A percentile compares a stretch with the other conserved stretches of the same genome.
Evolutionary conservation across 2,113 vertebrate genomes (phyloP).

Genomic region (Pelobates fuscus): DNA sequence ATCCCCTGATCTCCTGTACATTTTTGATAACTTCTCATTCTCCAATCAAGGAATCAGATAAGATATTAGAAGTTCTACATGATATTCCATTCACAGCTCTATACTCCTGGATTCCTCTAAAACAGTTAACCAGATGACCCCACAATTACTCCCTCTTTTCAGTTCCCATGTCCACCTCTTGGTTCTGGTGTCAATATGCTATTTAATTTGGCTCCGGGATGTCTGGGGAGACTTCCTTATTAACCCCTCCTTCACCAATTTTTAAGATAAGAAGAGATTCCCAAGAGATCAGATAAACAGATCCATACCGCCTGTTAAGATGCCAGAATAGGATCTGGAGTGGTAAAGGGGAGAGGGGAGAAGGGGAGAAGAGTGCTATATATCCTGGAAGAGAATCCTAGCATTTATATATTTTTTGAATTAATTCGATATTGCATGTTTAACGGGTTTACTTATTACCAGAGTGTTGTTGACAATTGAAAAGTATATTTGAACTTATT

Average conservation of each 20-base stretch:
- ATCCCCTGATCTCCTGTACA: background rate
- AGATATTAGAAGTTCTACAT: slow-evolving; percentile 21
- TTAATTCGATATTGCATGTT: too few species aligned
- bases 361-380: too few species aligned
- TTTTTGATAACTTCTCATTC: background rate
- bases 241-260: slow-evolving; percentile 67
- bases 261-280: slow-evolving; percentile 69
- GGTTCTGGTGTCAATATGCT: slow-evolving; percentile 61
- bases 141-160: slow-evolving; percentile 17
- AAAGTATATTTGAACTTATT: too few species aligned
- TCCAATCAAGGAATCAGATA: slow-evolving; percentile 34
- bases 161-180: slow-evolving; percentile 25
- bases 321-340: background rate
- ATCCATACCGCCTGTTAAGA: slow-evolving; percentile 56
- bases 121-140: slow-evolving; percentile 31
- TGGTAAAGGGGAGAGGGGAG: background rate
- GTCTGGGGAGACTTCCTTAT: slow-evolving; percentile 64
- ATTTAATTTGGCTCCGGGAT: slow-evolving; percentile 73
- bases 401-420: too few species aligned
- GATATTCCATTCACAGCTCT: background rate
- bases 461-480: too few species aligned
- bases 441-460: too few species aligned
- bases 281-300: slow-evolving; percentile 72
- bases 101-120: slow-evolving; percentile 10
- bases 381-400: too few species aligned